Evolutionary conservation across 2,888 invertebrate species (phyloP), one percentile per base, ranked within the genome.

Genomic region (Cetonia aurata): DNA sequence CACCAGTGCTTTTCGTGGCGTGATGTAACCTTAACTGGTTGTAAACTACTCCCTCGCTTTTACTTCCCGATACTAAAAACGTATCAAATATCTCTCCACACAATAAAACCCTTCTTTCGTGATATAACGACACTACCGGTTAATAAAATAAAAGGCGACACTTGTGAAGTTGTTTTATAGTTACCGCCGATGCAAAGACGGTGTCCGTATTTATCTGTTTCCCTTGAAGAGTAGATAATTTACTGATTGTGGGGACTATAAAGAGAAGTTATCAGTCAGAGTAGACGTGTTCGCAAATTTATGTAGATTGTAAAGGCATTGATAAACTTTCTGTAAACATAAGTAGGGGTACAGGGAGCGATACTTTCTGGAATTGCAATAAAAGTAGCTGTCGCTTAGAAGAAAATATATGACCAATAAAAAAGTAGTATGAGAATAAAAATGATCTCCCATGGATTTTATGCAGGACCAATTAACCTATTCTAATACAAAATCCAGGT

Each of bases 41-140:
- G 46, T 69, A 65, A 69, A 65, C 60, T 62, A 69, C 69, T 62
- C 69, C 69, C 55, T 62, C 69, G 55, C 62, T 52, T 69, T 4
- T 65, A 53, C 62, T 62, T 46, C 68, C 69, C 62, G 48, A 67
- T 57, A 67, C 55, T 65, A 55, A 69, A 69, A 69, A 69, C 62
- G 53, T 69, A 69, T 69, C 69, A 69, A 62, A 59, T 69, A 55
- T 69, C 69, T 53, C 55, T 65, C 53, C 25, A 48, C 62, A 55
- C 69, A 55, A 55, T 65, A 60, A 69, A 69, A 60, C 69, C 69
- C 62, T 69, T 69, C 55, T 69, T 52, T 55, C 41, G 46, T 65
- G 33, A 67, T 62, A 55, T 53, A 62, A 69, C 44, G 69, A 53
- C 53, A 41, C 62, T 53, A 53, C 69, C 55, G 46, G 55, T 41